A percentile compares a stretch with the other conserved stretches of the same genome.
Evolutionary conservation across 2,888 invertebrate genomes (phyloP).

Genomic region (Pantelozetes paolii): DNA sequence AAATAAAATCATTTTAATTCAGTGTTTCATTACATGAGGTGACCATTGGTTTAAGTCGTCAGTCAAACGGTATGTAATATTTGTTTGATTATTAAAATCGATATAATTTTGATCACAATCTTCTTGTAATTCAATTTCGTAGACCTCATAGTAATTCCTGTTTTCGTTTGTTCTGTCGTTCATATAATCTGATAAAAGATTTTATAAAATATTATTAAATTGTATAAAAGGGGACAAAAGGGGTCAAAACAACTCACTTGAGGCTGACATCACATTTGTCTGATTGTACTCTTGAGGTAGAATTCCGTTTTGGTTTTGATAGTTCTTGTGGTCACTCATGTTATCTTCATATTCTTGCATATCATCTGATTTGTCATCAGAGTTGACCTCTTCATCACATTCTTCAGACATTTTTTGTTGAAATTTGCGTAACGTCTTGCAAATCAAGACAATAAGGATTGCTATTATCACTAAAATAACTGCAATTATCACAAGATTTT

Average conservation of each 20-base stretch:
- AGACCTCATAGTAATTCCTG: background rate
- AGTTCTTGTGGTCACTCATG: background rate
- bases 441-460: conserved; percentile 1
- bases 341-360: background rate
- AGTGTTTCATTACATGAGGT: background rate
- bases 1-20: background rate
- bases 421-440: conserved; percentile 16
- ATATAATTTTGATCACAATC: background rate
- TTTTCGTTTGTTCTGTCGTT: background rate
- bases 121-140: conserved; percentile 11
- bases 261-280: background rate
- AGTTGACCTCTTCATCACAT: background rate
- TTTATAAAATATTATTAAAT: background rate
- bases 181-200: conserved; percentile 4
- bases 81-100: background rate
- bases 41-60: conserved; percentile 6
- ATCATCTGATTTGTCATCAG: conserved; percentile 7
- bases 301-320: background rate
- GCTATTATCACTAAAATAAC: background rate
- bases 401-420: background rate
- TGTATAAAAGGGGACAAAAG: background rate
- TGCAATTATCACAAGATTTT: conserved; percentile 31
- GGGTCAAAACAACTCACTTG: background rate
- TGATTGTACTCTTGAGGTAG: conserved; percentile 1
- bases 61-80: background rate